A percentile compares a stretch with the other conserved stretches of the same genome.
Conservation (phyloP, 64 coral and sea anemone species). For the Pocillopora verrucosa region DNA sequence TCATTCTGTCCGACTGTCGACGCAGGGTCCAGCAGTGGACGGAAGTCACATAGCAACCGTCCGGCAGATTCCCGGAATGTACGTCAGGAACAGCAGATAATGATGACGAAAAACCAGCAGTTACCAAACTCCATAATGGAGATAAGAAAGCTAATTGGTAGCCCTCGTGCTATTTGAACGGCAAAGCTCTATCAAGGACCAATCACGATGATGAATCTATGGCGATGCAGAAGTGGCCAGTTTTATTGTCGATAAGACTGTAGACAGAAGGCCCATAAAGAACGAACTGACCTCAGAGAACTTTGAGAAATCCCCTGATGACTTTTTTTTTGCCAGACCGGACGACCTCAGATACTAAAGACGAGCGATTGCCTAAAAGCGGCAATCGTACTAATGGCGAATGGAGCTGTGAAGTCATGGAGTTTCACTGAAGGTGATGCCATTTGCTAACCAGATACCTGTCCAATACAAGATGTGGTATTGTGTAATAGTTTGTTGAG, state of each 20-base stretch:
- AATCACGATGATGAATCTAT: conserved; percentile 60
- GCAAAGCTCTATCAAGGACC: conserved; percentile 37
- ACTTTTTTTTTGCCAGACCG: conserved; percentile 89
- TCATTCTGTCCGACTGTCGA: not conserved
- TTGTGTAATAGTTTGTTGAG: no score
- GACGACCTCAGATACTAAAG: conserved; percentile 87
- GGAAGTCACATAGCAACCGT: conserved; percentile 50
- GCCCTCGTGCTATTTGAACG: conserved; percentile 25
- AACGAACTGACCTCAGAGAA: conserved; percentile 46
- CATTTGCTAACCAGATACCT: no score
- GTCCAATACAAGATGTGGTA: no score
- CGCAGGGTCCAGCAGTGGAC: conserved; percentile 49
- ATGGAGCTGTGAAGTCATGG: conserved; percentile 89
- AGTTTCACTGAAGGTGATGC: conserved; percentile 79
- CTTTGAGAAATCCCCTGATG: conserved; percentile 83
- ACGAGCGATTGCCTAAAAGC: conserved; percentile 65
- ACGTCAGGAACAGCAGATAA: conserved; percentile 41
- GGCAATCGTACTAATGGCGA: conserved; percentile 59
- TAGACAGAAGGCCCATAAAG: not conserved
- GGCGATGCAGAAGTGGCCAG: conserved; percentile 56
- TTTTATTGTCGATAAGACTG: conserved; percentile 48
- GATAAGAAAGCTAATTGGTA: conserved; percentile 33
- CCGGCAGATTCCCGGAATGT: conserved; percentile 66
- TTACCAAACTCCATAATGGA: conserved; percentile 10
- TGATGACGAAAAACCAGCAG: conserved; percentile 36